Conservation (phyloP, 1,140 invertebrate species). For the Drosophila lini region DNA sequence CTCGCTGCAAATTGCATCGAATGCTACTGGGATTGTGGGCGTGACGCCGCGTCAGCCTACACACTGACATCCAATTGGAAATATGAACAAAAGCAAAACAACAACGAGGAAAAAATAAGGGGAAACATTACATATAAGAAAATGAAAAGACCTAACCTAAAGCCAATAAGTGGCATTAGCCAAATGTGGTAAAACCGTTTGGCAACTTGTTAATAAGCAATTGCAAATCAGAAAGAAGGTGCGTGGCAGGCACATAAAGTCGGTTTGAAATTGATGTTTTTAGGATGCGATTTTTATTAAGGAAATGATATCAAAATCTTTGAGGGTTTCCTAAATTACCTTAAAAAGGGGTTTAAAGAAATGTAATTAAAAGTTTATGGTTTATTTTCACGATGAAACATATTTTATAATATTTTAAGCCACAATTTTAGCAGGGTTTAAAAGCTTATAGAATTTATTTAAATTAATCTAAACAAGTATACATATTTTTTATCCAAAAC, state of each 20-base stretch:
- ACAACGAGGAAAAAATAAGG: neutral
- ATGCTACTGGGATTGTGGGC: constrained; percentile 64
- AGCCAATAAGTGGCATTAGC: constrained; percentile 81
- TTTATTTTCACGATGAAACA: neutral
- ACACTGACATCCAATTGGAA: constrained; percentile 51
- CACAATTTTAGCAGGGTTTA: neutral
- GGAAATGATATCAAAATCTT: neutral
- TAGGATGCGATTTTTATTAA: rapidly evolving
- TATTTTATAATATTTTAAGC: neutral
- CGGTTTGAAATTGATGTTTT: neutral
- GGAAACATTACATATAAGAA: constrained; percentile 8
- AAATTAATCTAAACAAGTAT: too few species aligned
- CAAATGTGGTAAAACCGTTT: constrained; percentile 80
- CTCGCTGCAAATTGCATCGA: constrained; percentile 49
- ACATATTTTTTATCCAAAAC: too few species aligned
- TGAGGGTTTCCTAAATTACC: too few species aligned
- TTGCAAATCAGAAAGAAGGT: constrained; percentile 35
- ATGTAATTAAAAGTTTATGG: neutral
- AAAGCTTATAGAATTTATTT: neutral
- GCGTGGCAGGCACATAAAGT: constrained; percentile 14
- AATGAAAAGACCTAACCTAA: constrained; percentile 52
- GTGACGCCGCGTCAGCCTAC: constrained; percentile 61
- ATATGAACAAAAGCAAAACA: constrained; percentile 16
- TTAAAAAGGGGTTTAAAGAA: neutral
- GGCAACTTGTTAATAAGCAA: constrained; percentile 79